phyloP scores from a whole-genome alignment of 2,113 vertebrate species.

The Myotis lucifugus region DNA sequence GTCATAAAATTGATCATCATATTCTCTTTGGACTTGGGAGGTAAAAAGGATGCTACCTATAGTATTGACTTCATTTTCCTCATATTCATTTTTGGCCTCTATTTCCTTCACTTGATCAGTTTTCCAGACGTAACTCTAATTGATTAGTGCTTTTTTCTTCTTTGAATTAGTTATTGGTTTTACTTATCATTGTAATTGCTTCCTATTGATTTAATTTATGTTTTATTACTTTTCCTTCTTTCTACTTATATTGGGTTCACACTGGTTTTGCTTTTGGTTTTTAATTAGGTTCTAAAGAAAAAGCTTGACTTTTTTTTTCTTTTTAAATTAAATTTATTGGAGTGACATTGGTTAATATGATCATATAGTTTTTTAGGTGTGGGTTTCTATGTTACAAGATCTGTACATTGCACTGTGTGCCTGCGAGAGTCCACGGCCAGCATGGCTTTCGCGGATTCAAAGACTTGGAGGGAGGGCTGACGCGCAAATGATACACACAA shows the following conservation, averaged over 20 bases:
- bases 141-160: conserved; percentile 5
- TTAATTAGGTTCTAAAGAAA: not conserved
- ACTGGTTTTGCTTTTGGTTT: not conserved
- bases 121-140: not conserved
- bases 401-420: no score
- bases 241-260: not conserved
- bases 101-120: not conserved
- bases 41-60: not conserved
- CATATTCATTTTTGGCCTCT: not conserved
- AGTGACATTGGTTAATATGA: no score
- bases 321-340: no score
- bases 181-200: not conserved
- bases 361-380: no score
- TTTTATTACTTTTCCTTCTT: not conserved
- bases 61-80: not conserved
- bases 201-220: conserved; percentile 2
- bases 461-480: no score
- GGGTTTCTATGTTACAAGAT: no score
- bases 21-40: not conserved
- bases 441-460: no score
- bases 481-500: no score
- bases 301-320: not conserved
- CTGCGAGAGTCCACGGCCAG: no score
- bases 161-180: not conserved
- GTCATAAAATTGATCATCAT: not conserved